phyloP scores from a whole-genome alignment of 2,797 vertebrate species.

The Tenualosa ilisha region DNA sequence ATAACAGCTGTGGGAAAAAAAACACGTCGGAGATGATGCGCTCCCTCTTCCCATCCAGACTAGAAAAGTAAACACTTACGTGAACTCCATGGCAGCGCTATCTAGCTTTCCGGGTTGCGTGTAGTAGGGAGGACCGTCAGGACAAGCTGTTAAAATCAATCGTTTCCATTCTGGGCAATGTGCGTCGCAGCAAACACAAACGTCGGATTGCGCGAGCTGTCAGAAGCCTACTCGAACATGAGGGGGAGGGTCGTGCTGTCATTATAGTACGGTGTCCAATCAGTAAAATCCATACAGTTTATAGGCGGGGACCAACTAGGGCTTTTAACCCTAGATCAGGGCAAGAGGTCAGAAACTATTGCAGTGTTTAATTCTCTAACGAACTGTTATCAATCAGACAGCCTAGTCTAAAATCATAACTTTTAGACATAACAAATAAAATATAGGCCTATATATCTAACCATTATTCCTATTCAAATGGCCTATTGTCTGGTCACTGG shows the following conservation, averaged over 20 bases:
- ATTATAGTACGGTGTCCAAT: neutral
- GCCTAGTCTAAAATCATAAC: neutral
- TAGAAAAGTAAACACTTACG: constrained; percentile 37
- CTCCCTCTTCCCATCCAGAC: neutral
- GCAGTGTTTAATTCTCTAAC: neutral
- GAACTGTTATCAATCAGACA: neutral
- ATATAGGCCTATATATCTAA: neutral
- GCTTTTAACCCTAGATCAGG: constrained; percentile 15
- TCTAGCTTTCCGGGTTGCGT: constrained; percentile 4
- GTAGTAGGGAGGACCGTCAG: neutral
- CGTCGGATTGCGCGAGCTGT: constrained; percentile 10
- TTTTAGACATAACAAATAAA: no score
- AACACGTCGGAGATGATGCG: neutral
- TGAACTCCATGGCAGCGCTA: constrained; percentile 37
- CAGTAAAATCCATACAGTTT: constrained; percentile 4
- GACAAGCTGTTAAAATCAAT: constrained; percentile 18
- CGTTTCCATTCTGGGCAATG: constrained; percentile 18
- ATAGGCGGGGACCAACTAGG: neutral
- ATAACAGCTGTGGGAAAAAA: neutral
- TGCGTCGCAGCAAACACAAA: neutral
- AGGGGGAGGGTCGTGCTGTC: constrained; percentile 13
- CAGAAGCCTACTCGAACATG: neutral
- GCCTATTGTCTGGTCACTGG: neutral
- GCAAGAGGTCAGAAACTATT: constrained; percentile 20
- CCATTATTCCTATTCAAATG: neutral